phyloP scores from a whole-genome alignment of 2,113 vertebrate genomes.

The Alces alces region DNA sequence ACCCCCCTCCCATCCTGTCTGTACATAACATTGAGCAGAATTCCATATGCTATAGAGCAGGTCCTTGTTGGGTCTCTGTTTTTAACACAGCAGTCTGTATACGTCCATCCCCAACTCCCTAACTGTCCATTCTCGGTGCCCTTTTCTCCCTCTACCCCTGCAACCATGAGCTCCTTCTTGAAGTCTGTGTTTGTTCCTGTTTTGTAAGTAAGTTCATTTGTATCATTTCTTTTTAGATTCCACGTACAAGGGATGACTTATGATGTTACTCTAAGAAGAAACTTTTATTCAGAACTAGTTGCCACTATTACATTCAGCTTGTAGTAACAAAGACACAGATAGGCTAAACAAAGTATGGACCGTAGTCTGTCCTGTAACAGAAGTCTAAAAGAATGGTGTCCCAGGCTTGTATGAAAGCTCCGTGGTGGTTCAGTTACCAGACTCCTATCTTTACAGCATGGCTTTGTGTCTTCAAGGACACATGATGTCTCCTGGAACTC shows the following conservation, averaged over 20 bases:
- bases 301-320: neutral
- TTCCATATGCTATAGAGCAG: neutral
- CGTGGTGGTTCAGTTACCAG: neutral
- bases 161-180: neutral
- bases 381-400: neutral
- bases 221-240: neutral
- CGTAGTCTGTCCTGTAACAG: neutral
- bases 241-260: neutral
- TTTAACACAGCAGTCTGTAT: neutral
- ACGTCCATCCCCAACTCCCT: neutral
- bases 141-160: neutral
- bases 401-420: neutral
- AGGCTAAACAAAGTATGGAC: neutral
- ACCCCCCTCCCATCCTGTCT: neutral
- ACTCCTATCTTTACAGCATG: neutral
- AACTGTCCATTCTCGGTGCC: rapidly evolving
- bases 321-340: neutral
- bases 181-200: neutral
- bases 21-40: neutral
- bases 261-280: neutral
- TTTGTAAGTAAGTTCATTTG: neutral
- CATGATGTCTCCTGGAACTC: neutral
- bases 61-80: neutral
- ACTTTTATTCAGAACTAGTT: neutral
- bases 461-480: neutral